phyloP scores from a whole-genome alignment of 2,888 invertebrate species.

The Tetragonisca angustula region DNA sequence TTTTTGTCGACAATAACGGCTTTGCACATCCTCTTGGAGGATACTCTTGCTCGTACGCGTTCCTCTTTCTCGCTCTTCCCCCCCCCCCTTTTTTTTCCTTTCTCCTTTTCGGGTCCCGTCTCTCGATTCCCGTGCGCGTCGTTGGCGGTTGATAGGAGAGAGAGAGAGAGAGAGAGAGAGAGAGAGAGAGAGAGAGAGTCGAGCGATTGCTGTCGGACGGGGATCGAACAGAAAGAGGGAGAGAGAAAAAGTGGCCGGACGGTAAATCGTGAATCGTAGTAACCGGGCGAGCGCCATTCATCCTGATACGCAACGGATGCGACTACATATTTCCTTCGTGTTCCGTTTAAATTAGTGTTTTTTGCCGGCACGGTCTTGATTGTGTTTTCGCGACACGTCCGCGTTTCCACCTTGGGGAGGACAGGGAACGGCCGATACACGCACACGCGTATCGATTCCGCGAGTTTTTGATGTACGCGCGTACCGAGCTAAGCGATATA shows the following conservation, averaged over 20 bases:
- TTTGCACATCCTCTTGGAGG: conserved; percentile 38
- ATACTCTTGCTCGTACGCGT: too few relatives aligned
- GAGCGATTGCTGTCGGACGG: conserved; percentile 25
- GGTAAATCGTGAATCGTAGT: conserved; percentile 79
- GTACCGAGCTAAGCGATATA: conserved; percentile 77
- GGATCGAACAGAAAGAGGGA: conserved; percentile 16
- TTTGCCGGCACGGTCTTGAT: conserved; percentile 73
- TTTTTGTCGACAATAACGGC: conserved; percentile 73
- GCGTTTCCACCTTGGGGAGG: neutral
- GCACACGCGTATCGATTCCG: conserved; percentile 70
- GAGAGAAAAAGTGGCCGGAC: conserved; percentile 70
- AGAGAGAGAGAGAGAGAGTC: conserved; percentile 32
- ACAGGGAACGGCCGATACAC: neutral
- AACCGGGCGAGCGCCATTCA: conserved; percentile 77
- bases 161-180: conserved; percentile 15
- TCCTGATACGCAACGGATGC: conserved; percentile 79
- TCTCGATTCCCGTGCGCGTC: neutral
- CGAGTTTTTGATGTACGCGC: conserved; percentile 78
- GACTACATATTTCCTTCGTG: conserved; percentile 81
- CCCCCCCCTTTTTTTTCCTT: neutral
- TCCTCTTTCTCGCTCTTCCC: too few relatives aligned
- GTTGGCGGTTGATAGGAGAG: neutral
- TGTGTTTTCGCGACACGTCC: conserved; percentile 71
- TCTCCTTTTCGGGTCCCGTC: conserved; percentile 19
- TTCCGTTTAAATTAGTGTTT: conserved; percentile 81